Conservation (phyloP, 2,797 vertebrate species). For the Apodemus agrarius region DNA sequence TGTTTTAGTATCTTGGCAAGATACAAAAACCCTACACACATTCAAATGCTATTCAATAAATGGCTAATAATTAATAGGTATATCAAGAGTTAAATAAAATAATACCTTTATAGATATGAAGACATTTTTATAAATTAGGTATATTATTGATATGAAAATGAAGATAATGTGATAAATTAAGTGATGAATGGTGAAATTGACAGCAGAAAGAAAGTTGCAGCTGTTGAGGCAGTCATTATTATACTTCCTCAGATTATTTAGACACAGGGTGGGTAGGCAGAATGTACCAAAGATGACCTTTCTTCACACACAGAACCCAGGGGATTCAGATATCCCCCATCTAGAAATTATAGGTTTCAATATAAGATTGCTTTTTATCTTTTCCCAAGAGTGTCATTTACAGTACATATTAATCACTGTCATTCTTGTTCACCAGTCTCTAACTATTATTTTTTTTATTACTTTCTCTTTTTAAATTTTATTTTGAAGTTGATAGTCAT, state of each 20-base stretch:
- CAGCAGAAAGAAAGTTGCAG: not conserved
- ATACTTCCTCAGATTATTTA: not conserved
- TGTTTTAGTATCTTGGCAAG: not conserved
- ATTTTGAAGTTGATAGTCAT: not conserved
- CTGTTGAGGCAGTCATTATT: not conserved
- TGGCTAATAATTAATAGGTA: not conserved
- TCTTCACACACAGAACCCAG: not conserved
- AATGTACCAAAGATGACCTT: rapidly evolving
- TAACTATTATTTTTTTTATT: not conserved
- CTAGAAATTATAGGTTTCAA: not conserved
- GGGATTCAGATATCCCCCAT: not conserved
- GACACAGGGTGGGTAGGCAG: not conserved
- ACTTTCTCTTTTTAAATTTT: not conserved
- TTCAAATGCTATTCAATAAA: not conserved
- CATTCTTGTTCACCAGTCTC: not conserved
- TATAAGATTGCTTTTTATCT: not conserved
- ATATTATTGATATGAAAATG: not conserved
- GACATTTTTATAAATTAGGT: not conserved
- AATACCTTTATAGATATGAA: not conserved
- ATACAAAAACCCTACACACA: not conserved
- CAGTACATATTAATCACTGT: not conserved
- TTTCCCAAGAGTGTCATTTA: not conserved
- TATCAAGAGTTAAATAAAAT: not conserved
- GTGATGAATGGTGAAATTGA: rapidly evolving
- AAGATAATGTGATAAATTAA: not conserved